phyloP scores from a whole-genome alignment of 2,888 invertebrate species.

The Drosophila mercatorum region DNA sequence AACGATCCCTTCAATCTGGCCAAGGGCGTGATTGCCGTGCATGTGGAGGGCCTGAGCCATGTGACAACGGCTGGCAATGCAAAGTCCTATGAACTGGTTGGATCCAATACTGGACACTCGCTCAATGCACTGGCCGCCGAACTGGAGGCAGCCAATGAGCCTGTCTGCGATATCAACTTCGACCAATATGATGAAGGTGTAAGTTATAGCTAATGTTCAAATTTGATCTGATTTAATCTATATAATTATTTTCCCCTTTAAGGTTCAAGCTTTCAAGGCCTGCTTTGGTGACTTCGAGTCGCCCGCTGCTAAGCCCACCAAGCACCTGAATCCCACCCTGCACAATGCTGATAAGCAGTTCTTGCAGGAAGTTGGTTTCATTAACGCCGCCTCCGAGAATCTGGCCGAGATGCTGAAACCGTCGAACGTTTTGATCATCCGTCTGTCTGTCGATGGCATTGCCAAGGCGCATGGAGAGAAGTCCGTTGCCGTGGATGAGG shows the following conservation, averaged over 20 bases:
- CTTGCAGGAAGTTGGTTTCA: conserved; percentile 73
- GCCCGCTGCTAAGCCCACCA: conserved; percentile 66
- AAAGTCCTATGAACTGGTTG: conserved; percentile 77
- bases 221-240: not conserved
- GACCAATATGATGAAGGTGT: conserved; percentile 88
- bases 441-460: conserved; percentile 76
- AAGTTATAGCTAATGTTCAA: conserved; percentile 75
- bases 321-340: conserved; percentile 77
- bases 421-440: conserved; percentile 75
- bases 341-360: conserved; percentile 82
- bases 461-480: conserved; percentile 81
- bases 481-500: conserved; percentile 80
- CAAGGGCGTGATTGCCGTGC: conserved; percentile 89
- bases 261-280: conserved; percentile 68
- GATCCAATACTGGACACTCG: conserved; percentile 73
- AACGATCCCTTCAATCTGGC: conserved; percentile 90
- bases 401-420: conserved; percentile 64
- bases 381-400: conserved; percentile 72
- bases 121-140: conserved; percentile 87
- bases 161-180: conserved; percentile 88
- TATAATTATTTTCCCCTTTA: not conserved
- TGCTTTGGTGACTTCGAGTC: conserved; percentile 75
- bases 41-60: conserved; percentile 89
- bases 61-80: conserved; percentile 68
- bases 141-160: conserved; percentile 87